Percentiles rank a stretch among this genome's conserved stretches.
phyloP scores from a whole-genome alignment of 2,888 invertebrate species.

The Uropetala carovei region DNA sequence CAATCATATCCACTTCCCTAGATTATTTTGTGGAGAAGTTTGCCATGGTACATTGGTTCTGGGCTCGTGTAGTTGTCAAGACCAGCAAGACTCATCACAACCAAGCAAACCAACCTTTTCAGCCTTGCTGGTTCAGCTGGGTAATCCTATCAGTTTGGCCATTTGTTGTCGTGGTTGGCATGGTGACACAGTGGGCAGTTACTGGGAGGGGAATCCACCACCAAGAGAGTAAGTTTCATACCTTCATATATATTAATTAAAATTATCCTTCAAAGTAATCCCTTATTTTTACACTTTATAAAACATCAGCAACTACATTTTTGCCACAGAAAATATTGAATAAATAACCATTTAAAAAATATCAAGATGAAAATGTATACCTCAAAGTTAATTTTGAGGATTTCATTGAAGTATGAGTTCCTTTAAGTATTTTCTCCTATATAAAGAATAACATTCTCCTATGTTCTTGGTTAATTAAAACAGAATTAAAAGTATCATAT shows the following conservation, averaged over 20 bases:
- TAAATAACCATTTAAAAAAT: too few species aligned
- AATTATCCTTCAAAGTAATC: not conserved
- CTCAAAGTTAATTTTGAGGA: too few species aligned
- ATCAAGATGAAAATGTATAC: too few species aligned
- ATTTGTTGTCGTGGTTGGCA: conserved; percentile 81
- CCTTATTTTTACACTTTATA: not conserved
- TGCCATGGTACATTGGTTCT: conserved; percentile 84
- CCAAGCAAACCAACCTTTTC: conserved; percentile 74
- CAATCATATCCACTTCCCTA: conserved; percentile 82
- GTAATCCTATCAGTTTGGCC: conserved; percentile 86
- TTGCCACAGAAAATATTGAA: too few species aligned
- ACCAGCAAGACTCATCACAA: conserved; percentile 19
- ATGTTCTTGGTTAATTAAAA: too few species aligned
- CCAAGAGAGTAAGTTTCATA: conserved; percentile 78
- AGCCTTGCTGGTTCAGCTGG: conserved; percentile 86
- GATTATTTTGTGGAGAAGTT: conserved; percentile 87
- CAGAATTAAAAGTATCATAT: too few species aligned
- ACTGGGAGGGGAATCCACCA: conserved; percentile 83
- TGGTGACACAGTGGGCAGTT: conserved; percentile 82
- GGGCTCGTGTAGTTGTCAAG: conserved; percentile 80
- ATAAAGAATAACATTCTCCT: too few species aligned
- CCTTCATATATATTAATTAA: not conserved
- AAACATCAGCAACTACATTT: too few species aligned
- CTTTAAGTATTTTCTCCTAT: too few species aligned
- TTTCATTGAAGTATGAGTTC: too few species aligned